A percentile compares a stretch with the other conserved stretches of the same genome.
Conservation (phyloP, 2,113 vertebrate species). For the Mobula hypostoma region DNA sequence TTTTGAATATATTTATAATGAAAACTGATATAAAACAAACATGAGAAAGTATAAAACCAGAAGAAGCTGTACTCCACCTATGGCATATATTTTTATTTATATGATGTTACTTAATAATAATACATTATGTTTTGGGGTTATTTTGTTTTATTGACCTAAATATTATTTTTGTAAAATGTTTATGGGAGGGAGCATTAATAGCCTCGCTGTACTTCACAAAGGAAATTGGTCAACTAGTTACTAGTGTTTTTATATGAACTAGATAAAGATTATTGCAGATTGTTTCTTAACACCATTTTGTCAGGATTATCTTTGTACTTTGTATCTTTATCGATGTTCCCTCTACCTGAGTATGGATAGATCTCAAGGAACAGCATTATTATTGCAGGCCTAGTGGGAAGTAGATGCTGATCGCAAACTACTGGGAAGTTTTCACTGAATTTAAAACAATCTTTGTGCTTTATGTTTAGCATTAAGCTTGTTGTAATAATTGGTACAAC, state of each 20-base stretch:
- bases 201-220: not conserved
- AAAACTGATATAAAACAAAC: not conserved
- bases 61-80: too few species aligned
- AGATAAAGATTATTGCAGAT: not conserved
- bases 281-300: not conserved
- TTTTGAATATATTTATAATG: not conserved
- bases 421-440: not conserved
- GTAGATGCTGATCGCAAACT: not conserved
- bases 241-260: not conserved
- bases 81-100: too few species aligned
- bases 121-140: not conserved
- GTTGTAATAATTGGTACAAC: not conserved
- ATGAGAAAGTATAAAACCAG: not conserved
- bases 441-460: not conserved
- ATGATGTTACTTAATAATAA: not conserved
- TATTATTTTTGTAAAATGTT: not conserved
- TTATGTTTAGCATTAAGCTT: not conserved
- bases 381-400: not conserved
- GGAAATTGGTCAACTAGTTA: not conserved
- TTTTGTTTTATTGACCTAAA: not conserved
- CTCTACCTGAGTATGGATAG: not conserved
- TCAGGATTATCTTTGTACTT: not conserved
- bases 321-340: too few species aligned
- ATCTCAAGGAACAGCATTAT: not conserved
- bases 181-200: not conserved